A percentile compares a stretch with the other conserved stretches of the same genome.
Evolutionary conservation across 2,797 vertebrate species (phyloP).

Genomic region (Oreochromis mossambicus): DNA sequence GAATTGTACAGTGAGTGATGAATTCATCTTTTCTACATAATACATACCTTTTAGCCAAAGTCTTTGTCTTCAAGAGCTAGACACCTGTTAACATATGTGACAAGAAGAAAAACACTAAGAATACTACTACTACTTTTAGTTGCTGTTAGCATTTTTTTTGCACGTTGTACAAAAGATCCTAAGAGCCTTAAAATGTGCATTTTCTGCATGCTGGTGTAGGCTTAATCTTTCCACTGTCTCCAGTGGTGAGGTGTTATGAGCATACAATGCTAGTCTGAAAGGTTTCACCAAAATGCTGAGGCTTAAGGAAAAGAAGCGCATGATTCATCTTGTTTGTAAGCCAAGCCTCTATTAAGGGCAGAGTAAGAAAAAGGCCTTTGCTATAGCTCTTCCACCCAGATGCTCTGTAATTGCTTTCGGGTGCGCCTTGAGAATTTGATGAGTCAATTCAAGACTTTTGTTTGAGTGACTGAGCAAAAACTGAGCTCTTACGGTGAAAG

Average conservation of each 20-base stretch:
- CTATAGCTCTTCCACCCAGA: slow-evolving; percentile 47
- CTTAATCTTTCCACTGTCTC: slow-evolving; percentile 53
- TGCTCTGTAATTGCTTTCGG: slow-evolving; percentile 71
- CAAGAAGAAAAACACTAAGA: not conserved
- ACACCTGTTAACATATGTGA: not conserved
- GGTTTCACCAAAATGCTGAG: slow-evolving; percentile 65
- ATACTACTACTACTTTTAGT: not conserved
- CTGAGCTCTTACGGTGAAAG: slow-evolving; percentile 33
- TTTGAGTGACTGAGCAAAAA: slow-evolving; percentile 60
- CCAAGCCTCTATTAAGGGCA: slow-evolving; percentile 61
- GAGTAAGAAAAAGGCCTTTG: slow-evolving; percentile 44
- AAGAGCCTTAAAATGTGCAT: not conserved
- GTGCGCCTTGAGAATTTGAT: slow-evolving; percentile 71
- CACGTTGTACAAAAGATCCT: not conserved
- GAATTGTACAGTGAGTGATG: not conserved
- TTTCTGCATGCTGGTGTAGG: not conserved
- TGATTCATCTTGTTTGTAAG: slow-evolving; percentile 73
- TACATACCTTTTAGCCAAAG: not conserved
- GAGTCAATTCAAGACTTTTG: slow-evolving; percentile 66
- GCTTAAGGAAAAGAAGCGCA: slow-evolving; percentile 60
- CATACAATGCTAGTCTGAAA: slow-evolving; percentile 38
- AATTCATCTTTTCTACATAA: slow-evolving; percentile 9
- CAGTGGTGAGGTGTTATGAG: slow-evolving; percentile 57
- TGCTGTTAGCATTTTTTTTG: not conserved
- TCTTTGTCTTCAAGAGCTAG: not conserved